Conservation (phyloP, 2,797 vertebrate genomes). For the Anabas testudineus region DNA sequence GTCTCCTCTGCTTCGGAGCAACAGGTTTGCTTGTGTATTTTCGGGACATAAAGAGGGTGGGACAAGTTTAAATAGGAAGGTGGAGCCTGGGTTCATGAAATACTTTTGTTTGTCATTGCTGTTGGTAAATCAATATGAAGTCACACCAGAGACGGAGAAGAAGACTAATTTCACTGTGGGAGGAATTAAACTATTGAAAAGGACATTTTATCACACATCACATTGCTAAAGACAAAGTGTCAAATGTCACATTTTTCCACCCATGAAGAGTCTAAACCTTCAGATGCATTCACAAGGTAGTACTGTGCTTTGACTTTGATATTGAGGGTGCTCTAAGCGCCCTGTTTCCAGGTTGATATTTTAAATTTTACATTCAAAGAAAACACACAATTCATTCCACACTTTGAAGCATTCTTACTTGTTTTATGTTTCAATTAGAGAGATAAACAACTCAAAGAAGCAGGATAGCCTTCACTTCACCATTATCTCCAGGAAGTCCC, state of each 20-base stretch:
- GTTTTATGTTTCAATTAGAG: background rate
- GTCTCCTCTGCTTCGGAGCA: constrained; percentile 48
- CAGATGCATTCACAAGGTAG: background rate
- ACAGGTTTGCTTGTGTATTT: constrained; percentile 72
- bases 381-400: background rate
- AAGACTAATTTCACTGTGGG: background rate
- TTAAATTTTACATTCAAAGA: background rate
- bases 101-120: constrained; percentile 32
- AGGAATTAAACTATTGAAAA: no score
- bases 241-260: no score
- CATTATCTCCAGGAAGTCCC: background rate
- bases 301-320: background rate
- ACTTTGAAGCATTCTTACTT: background rate
- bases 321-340: no score
- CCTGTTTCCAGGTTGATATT: background rate
- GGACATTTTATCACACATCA: no score
- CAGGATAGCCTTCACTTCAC: background rate
- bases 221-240: no score
- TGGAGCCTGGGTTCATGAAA: constrained; percentile 40
- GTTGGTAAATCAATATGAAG: constrained; percentile 10
- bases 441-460: background rate
- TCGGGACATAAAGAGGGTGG: constrained; percentile 62
- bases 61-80: constrained; percentile 43
- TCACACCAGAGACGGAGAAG: background rate
- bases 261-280: no score